Evolutionary conservation across 2,888 invertebrate species (phyloP).

Genomic region (Hecatera dysodea): DNA sequence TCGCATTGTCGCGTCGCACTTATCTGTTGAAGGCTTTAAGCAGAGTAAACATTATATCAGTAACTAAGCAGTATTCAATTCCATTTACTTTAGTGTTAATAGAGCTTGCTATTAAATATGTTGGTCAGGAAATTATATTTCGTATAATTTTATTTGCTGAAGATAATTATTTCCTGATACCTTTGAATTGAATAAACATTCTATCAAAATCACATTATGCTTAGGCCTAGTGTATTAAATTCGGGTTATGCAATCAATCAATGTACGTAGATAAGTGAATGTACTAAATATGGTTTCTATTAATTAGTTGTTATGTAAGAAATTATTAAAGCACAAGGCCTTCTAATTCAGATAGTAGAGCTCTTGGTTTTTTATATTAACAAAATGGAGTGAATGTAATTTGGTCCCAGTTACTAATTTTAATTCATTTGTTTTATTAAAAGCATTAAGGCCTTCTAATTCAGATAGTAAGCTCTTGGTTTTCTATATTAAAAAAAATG

Average conservation of each 20-base stretch:
- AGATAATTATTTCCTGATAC: slow-evolving; percentile 61
- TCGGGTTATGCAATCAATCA: slow-evolving; percentile 29
- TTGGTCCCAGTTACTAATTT: neutral
- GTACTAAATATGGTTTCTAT: neutral
- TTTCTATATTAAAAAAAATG: no score
- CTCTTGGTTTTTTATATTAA: no score
- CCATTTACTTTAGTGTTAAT: neutral
- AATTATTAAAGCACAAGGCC: neutral
- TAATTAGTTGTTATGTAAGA: neutral
- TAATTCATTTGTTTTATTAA: neutral
- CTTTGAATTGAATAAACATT: slow-evolving; percentile 19
- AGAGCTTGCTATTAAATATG: slow-evolving; percentile 12
- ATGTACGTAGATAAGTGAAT: slow-evolving; percentile 26
- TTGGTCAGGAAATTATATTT: slow-evolving; percentile 54
- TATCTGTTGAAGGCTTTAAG: neutral
- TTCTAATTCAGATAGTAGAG: neutral
- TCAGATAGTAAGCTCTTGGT: no score
- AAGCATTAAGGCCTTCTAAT: no score
- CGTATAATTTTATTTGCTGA: slow-evolving; percentile 28
- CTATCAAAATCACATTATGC: slow-evolving; percentile 15
- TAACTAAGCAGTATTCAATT: neutral
- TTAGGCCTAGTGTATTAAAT: slow-evolving; percentile 29
- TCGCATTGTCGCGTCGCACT: no score
- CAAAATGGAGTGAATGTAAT: no score
- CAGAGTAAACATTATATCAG: no score